A percentile compares a stretch with the other conserved stretches of the same genome.
Conservation (phyloP, 2,113 vertebrate species). For the Plecturocebus donacophilus region DNA sequence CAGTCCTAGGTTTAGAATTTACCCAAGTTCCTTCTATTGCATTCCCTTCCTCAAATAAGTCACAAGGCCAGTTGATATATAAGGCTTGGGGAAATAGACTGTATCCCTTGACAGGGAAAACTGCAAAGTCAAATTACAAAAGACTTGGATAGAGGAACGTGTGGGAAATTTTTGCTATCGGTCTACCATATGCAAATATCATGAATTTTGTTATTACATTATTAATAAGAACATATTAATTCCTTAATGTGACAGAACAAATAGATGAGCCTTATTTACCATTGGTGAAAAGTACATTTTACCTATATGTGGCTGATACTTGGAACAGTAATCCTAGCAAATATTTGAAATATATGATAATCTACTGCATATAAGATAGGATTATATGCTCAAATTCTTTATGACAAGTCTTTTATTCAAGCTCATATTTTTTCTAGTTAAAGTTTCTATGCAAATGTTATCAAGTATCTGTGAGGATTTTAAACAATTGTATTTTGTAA, state of each 20-base stretch:
- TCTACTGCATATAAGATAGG: neutral
- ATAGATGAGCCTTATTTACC: neutral
- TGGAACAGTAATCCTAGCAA: neutral
- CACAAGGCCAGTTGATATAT: neutral
- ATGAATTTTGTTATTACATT: neutral
- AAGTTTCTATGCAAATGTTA: neutral
- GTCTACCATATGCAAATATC: neutral
- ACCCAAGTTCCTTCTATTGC: neutral
- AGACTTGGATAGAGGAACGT: neutral
- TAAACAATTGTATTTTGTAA: neutral
- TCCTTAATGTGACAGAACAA: neutral
- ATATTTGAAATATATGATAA: neutral
- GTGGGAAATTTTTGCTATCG: neutral
- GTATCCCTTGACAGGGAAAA: neutral
- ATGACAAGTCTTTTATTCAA: neutral
- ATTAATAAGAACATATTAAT: neutral
- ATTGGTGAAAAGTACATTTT: neutral
- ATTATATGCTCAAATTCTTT: neutral
- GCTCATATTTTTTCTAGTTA: neutral
- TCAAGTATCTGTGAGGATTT: neutral
- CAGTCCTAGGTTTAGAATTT: neutral
- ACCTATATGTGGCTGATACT: neutral
- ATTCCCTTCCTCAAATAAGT: neutral
- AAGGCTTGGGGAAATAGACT: neutral
- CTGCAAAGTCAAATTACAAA: neutral